Evolutionary conservation across 2,888 invertebrate genomes (phyloP).

Genomic region (Desoria tigrina): DNA sequence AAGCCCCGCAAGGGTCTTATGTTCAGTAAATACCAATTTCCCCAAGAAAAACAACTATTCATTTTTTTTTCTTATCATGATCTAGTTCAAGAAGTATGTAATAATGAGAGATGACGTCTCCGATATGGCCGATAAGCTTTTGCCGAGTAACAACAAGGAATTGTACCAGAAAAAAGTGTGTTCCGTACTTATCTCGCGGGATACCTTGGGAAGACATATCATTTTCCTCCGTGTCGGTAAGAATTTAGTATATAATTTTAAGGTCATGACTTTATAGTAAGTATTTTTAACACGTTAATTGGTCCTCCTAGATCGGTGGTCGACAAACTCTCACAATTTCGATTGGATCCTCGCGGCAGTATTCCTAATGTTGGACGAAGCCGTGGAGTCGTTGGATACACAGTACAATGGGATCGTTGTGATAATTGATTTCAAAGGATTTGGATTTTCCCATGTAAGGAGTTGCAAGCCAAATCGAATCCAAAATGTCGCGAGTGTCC

Average conservation of each 20-base stretch:
- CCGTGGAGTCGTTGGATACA: conserved; percentile 57
- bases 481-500: conserved; percentile 55
- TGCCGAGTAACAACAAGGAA: conserved; percentile 18
- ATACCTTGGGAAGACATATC: conserved; percentile 52
- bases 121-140: conserved; percentile 27
- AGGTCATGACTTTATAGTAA: too few species aligned
- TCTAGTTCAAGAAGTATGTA: conserved; percentile 28
- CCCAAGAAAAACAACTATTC: too few species aligned
- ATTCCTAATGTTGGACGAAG: conserved; percentile 56
- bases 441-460: conserved; percentile 57
- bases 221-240: conserved; percentile 52
- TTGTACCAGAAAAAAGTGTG: conserved; percentile 28
- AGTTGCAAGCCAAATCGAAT: conserved; percentile 56
- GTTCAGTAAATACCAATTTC: too few species aligned
- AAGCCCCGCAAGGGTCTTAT: too few species aligned
- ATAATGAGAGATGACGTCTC: conserved; percentile 20
- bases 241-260: too few species aligned
- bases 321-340: conserved; percentile 56
- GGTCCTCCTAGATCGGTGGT: conserved; percentile 56
- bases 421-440: conserved; percentile 58
- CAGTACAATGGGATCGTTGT: conserved; percentile 57
- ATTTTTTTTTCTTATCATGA: too few species aligned
- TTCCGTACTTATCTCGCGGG: conserved; percentile 41
- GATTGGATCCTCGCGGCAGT: conserved; percentile 56
- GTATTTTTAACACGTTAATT: too few species aligned